These are phyloP conservation scores for Aegithalos caudatus DNA, from an alignment of 2,113 vertebrate species.

Conservation along the genomic window DNA sequence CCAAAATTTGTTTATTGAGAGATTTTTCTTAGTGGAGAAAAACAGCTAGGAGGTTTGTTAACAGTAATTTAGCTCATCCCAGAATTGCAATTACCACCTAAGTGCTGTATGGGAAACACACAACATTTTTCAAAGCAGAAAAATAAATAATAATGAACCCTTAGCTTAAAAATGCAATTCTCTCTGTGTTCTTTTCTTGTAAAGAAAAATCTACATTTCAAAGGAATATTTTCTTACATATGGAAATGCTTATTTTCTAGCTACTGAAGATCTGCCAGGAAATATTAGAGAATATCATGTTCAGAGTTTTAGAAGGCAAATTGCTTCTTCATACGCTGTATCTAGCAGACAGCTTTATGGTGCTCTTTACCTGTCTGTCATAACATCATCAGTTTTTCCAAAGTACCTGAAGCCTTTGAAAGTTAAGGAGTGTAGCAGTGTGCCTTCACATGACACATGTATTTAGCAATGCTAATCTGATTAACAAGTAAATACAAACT, in stretches of 20 bases:
- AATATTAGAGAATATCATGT: conserved; percentile 49
- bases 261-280: conserved; percentile 47
- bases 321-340: conserved; percentile 45
- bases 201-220: conserved; percentile 61
- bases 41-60: not conserved
- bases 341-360: conserved; percentile 44
- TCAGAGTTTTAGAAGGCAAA: conserved; percentile 65
- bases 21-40: conserved; percentile 2
- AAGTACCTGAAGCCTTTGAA: conserved; percentile 40
- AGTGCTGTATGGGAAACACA: conserved; percentile 1
- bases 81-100: conserved; percentile 38
- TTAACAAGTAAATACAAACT: conserved; percentile 46
- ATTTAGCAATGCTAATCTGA: conserved; percentile 54
- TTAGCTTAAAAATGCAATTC: conserved; percentile 35
- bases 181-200: conserved; percentile 25
- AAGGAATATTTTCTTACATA: conserved; percentile 58
- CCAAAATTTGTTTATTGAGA: conserved; percentile 23
- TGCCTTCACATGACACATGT: not conserved
- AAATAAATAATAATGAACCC: conserved; percentile 37
- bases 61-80: conserved; percentile 23
- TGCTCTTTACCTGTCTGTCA: conserved; percentile 40
- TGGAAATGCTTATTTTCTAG: conserved; percentile 66
- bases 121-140: conserved; percentile 50
- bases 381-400: conserved; percentile 47
- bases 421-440: conserved; percentile 18